Evolutionary conservation across 2,888 invertebrate genomes (phyloP).

Genomic region (Incurvaria masculella): DNA sequence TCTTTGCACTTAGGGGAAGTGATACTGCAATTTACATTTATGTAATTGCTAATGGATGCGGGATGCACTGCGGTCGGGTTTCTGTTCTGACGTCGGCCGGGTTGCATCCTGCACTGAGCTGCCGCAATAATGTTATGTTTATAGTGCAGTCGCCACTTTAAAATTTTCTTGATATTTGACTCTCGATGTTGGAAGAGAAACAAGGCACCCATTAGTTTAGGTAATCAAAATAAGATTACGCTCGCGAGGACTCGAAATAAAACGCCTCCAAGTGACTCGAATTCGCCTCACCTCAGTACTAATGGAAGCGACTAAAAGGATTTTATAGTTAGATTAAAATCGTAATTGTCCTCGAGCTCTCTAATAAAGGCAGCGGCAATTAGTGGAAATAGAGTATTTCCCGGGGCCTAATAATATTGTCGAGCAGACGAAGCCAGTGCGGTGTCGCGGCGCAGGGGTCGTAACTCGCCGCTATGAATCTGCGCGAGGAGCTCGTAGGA

Average conservation of each 20-base stretch:
- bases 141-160: too few relatives aligned
- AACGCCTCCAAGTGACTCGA: too few relatives aligned
- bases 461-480: constrained; percentile 52
- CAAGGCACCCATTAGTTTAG: too few relatives aligned
- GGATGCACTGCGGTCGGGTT: not conserved
- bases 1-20: constrained; percentile 19
- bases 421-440: not conserved
- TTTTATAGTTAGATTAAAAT: not conserved
- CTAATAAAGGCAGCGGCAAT: constrained; percentile 41
- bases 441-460: constrained; percentile 28
- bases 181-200: too few relatives aligned
- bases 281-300: not conserved
- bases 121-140: too few relatives aligned
- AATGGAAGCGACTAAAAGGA: not conserved
- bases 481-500: constrained; percentile 30
- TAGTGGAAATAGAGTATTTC: constrained; percentile 50
- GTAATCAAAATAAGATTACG: too few relatives aligned
- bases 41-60: constrained; percentile 23
- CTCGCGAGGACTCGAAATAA: too few relatives aligned
- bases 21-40: constrained; percentile 36
- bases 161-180: too few relatives aligned
- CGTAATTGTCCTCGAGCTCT: not conserved
- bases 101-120: too few relatives aligned
- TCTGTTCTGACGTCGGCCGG: not conserved
- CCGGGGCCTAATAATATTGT: constrained; percentile 8